Evolutionary conservation across 2,113 vertebrate species (phyloP), one percentile per base, ranked within the genome.

Genomic region (Hippocampus barbouri): DNA sequence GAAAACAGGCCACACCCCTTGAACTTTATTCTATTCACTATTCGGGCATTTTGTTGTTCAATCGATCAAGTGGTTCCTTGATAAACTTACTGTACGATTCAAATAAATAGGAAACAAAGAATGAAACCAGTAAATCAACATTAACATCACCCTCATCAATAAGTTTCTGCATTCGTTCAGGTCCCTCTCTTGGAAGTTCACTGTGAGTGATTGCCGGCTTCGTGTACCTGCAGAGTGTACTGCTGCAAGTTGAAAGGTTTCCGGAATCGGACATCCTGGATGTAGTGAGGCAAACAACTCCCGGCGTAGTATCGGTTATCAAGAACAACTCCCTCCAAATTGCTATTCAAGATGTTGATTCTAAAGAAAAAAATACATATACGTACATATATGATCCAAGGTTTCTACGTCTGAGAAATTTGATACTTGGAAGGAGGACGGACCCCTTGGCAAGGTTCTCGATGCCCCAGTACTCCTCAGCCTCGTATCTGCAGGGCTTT

Each of bases 261-360:
- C 89, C 97, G 94, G 87, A 95, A 99, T 59, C 88, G 89, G 0
- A 90, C 91, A 51, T 95, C 88, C 53, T 90, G 69, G 59, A 97
- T 94, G 69, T 93, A 95, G 14, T 97, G 91, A 0, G 96, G 93
- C 75, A 94, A 79, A 57, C 97, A 98, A 47, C 86, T 92, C 1
- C 96, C 96, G 1, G 87, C 96, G 0, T 96, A 98, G 81, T 97
- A 97, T 70, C 89, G 91, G 87, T 98, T 95, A 64, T 98, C 96
- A 0, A 99, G 92, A 76, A 99, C 94, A 0, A 93, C 54, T 63
- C 96, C 96, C 82, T 97, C 94, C 80, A 95, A 87, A 25, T 83
- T 87, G 63, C 94, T 94, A 53, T 92, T 94, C 87, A 97, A 90
- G 54, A 95, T 71, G 79, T 97, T 98, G 84, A 97, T 85, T 79